Evolutionary conservation across 2,888 invertebrate genomes (phyloP).

Genomic region (Eristalinus aeneus): DNA sequence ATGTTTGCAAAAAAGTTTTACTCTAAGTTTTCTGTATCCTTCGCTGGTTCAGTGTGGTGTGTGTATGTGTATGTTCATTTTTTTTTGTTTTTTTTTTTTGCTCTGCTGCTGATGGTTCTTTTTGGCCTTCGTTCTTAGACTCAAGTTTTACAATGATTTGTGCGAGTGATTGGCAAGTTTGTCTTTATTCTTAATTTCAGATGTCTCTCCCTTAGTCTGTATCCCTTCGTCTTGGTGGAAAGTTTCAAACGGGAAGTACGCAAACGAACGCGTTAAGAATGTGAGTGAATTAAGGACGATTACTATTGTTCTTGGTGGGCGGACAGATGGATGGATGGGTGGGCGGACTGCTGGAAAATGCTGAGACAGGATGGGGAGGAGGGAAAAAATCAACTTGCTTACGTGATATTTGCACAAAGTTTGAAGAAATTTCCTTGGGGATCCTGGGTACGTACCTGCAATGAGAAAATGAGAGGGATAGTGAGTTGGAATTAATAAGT

Average conservation of each 20-base stretch:
- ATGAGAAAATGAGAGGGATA: slow-evolving; percentile 9
- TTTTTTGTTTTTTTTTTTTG: background rate
- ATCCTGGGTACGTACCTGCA: slow-evolving; percentile 31
- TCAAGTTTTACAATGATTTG: slow-evolving; percentile 64
- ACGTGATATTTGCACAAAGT: slow-evolving; percentile 65
- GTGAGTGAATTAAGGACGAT: slow-evolving; percentile 64
- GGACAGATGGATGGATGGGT: background rate
- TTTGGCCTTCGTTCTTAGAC: slow-evolving; percentile 14
- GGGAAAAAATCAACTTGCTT: slow-evolving; percentile 49
- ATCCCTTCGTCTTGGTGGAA: background rate
- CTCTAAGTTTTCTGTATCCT: slow-evolving; percentile 16
- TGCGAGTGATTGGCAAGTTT: slow-evolving; percentile 68
- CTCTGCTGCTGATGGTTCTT: background rate
- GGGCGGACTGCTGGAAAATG: slow-evolving; percentile 12
- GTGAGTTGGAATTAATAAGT: slow-evolving; percentile 30
- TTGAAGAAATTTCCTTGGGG: slow-evolving; percentile 40
- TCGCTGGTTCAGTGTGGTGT: background rate
- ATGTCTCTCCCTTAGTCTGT: slow-evolving; percentile 21
- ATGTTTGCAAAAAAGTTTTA: slow-evolving; percentile 61
- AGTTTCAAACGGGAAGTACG: slow-evolving; percentile 27
- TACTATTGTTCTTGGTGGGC: slow-evolving; percentile 35
- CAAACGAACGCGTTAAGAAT: slow-evolving; percentile 51
- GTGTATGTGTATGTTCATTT: too few species aligned
- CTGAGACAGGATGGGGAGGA: slow-evolving; percentile 16
- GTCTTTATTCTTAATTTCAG: slow-evolving; percentile 64